A percentile compares a stretch with the other conserved stretches of the same genome.
phyloP scores from a whole-genome alignment of 2,888 invertebrate species.

The Melikaiella ostensackeni region DNA sequence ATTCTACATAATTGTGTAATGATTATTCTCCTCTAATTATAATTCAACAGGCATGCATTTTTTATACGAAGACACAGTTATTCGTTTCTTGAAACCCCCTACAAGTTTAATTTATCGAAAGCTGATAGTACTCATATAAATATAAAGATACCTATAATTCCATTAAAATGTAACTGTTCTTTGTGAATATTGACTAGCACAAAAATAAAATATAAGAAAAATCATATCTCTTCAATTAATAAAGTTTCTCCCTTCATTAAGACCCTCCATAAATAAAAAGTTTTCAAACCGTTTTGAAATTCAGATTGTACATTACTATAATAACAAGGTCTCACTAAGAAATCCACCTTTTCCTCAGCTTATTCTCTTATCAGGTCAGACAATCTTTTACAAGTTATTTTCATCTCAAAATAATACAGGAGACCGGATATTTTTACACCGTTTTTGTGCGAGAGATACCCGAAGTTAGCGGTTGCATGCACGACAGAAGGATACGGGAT shows the following conservation, averaged over 20 bases:
- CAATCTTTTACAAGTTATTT: slow-evolving; percentile 36
- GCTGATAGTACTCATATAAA: too few species aligned
- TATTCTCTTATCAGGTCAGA: background rate
- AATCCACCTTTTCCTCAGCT: background rate
- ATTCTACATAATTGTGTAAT: too few species aligned
- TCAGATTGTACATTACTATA: background rate
- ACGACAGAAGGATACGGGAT: slow-evolving; percentile 45
- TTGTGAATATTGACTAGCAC: too few species aligned
- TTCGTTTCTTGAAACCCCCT: too few species aligned
- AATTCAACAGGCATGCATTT: too few species aligned
- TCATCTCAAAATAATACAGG: background rate
- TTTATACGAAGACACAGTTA: too few species aligned
- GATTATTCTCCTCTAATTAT: too few species aligned
- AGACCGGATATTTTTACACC: slow-evolving; percentile 36
- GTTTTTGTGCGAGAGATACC: slow-evolving; percentile 53
- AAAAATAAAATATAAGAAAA: background rate
- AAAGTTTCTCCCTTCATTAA: background rate
- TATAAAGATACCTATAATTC: too few species aligned
- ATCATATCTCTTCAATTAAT: background rate
- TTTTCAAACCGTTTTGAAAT: background rate
- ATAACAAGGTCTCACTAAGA: background rate
- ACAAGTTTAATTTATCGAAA: too few species aligned
- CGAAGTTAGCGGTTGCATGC: slow-evolving; percentile 64
- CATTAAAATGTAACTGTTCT: too few species aligned
- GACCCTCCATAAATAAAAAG: background rate